A percentile compares a stretch with the other conserved stretches of the same genome.
Conservation (phyloP, 1,140 invertebrate genomes). For the Holcopasites calliopsidis region DNA sequence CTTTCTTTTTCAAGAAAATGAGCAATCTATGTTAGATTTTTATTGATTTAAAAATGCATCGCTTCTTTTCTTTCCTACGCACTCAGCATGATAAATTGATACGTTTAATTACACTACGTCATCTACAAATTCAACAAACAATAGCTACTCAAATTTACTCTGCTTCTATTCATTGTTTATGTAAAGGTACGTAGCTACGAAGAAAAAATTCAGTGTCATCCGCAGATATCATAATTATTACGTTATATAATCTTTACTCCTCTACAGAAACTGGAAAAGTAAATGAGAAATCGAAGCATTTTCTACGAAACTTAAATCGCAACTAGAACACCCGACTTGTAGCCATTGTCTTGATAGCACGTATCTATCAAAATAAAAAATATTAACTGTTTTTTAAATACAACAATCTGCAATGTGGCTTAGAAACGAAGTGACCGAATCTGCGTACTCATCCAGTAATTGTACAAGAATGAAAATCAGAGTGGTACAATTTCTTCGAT, state of each 20-base stretch:
- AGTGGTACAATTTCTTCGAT: neutral
- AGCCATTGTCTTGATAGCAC: neutral
- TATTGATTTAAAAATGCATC: neutral
- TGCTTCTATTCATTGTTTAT: constrained; percentile 4
- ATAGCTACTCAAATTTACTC: neutral
- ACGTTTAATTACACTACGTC: neutral
- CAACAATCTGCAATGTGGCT: neutral
- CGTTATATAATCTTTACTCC: constrained; percentile 44
- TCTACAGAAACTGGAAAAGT: neutral
- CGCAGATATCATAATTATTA: constrained; percentile 49
- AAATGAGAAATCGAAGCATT: neutral
- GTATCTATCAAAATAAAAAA: neutral
- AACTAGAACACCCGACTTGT: neutral
- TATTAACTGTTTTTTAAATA: neutral
- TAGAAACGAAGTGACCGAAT: neutral
- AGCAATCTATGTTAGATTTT: too few species aligned
- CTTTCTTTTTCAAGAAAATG: too few species aligned
- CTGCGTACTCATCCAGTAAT: neutral
- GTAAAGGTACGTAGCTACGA: neutral
- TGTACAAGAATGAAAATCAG: neutral
- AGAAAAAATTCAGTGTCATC: neutral
- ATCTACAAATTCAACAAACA: neutral
- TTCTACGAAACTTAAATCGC: neutral
- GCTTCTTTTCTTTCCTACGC: neutral
- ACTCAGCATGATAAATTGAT: neutral